These are phyloP conservation scores for Drosophila arawakana DNA, from an alignment of 1,140 invertebrate species.

Conservation along the genomic window DNA sequence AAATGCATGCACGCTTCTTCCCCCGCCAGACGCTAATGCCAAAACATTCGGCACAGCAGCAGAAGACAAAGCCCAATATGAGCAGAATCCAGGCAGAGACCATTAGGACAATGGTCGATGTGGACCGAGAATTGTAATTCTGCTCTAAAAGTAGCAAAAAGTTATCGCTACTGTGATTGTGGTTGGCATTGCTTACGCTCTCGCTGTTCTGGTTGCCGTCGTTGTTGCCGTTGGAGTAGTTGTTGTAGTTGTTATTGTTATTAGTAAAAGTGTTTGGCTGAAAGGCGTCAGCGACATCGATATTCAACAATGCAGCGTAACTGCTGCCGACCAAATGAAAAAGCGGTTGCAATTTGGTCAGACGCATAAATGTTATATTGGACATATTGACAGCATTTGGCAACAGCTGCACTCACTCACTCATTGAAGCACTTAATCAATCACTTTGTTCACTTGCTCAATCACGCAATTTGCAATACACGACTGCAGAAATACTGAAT, in stretches of 20 bases:
- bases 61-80: slow-evolving; percentile 75
- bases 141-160: slow-evolving; percentile 61
- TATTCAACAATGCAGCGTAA: slow-evolving; percentile 57
- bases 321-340: slow-evolving; percentile 54
- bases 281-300: slow-evolving; percentile 47
- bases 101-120: slow-evolving; percentile 76
- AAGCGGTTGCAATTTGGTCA: slow-evolving; percentile 66
- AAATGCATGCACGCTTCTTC: slow-evolving; percentile 49
- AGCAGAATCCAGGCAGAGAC: slow-evolving; percentile 72
- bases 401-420: slow-evolving; percentile 24
- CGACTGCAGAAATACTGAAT: slow-evolving; percentile 16
- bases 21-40: slow-evolving; percentile 71
- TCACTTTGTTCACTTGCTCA: slow-evolving; percentile 32
- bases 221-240: slow-evolving; percentile 13
- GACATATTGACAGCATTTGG: slow-evolving; percentile 52
- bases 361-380: slow-evolving; percentile 57
- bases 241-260: slow-evolving; percentile 28
- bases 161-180: slow-evolving; percentile 50
- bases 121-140: slow-evolving; percentile 66
- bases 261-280: slow-evolving; percentile 28
- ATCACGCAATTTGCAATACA: slow-evolving; percentile 19
- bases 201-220: slow-evolving; percentile 8
- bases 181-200: slow-evolving; percentile 12
- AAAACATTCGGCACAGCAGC: slow-evolving; percentile 77
- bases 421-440: slow-evolving; percentile 36